These are phyloP conservation scores for Sprattus sprattus DNA, from an alignment of 2,113 vertebrate genomes.

Conservation along the genomic window DNA sequence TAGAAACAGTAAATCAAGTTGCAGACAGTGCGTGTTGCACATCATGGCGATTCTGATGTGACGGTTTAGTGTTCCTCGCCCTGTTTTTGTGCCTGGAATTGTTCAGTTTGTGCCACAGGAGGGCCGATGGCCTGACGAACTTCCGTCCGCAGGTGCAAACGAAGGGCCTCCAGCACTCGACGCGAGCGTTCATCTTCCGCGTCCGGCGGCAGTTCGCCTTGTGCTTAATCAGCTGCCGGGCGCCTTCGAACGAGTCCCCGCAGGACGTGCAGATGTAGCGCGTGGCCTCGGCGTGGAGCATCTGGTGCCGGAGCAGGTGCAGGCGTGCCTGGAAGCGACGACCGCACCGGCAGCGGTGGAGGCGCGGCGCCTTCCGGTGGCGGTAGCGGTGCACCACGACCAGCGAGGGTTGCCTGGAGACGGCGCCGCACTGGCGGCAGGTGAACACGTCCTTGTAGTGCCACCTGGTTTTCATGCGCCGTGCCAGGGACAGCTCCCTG, in stretches of 20 bases:
- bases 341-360: conserved; percentile 71
- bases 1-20: not conserved
- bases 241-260: conserved; percentile 56
- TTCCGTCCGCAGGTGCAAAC: conserved; percentile 68
- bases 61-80: not conserved
- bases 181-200: conserved; percentile 13
- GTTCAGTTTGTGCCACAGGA: conserved; percentile 74
- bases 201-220: conserved; percentile 16
- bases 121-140: conserved; percentile 70
- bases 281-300: conserved; percentile 69
- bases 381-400: conserved; percentile 70
- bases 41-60: not conserved
- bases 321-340: conserved; percentile 64
- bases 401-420: conserved; percentile 65
- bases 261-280: conserved; percentile 74
- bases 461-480: conserved; percentile 59
- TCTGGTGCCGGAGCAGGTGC: conserved; percentile 73
- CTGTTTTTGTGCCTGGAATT: conserved; percentile 48
- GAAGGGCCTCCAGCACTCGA: conserved; percentile 61
- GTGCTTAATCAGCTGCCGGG: conserved; percentile 49
- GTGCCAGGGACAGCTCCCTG: conserved; percentile 48
- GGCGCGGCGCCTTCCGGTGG: conserved; percentile 62
- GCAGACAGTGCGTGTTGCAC: not conserved
- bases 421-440: conserved; percentile 69
- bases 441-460: conserved; percentile 55